Conservation (phyloP, 1,140 invertebrate species). For the Latrodectus geometricus region DNA sequence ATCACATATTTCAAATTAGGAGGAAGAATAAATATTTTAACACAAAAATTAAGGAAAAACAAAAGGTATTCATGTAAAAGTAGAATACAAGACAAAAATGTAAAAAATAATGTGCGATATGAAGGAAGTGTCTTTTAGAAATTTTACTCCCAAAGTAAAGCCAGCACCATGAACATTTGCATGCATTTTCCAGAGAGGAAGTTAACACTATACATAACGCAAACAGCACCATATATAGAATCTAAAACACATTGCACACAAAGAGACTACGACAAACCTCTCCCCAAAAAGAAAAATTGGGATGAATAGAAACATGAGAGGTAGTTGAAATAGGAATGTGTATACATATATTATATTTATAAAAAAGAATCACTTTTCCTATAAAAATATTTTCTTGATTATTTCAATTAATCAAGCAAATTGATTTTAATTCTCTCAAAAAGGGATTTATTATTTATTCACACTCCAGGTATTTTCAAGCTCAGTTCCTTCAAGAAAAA, state of each 20-base stretch:
- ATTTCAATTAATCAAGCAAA: constrained; percentile 41
- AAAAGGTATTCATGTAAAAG: too few relatives aligned
- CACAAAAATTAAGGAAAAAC: too few relatives aligned
- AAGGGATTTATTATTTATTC: constrained; percentile 28
- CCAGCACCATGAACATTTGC: constrained; percentile 53
- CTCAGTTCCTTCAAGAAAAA: constrained; percentile 58
- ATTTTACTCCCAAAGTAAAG: not conserved
- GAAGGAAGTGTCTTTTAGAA: not conserved
- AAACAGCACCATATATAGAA: constrained; percentile 54
- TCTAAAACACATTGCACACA: constrained; percentile 55
- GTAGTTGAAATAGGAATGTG: constrained; percentile 62
- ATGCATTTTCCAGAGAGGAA: constrained; percentile 24
- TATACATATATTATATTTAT: constrained; percentile 55
- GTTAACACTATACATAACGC: constrained; percentile 43
- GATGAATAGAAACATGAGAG: constrained; percentile 33
- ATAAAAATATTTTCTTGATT: constrained; percentile 53
- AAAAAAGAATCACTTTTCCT: constrained; percentile 41
- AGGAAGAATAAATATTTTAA: too few relatives aligned
- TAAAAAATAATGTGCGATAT: too few relatives aligned
- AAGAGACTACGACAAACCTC: constrained; percentile 25
- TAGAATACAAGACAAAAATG: too few relatives aligned
- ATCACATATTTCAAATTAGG: too few relatives aligned
- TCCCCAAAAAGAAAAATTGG: not conserved
- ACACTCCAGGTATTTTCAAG: constrained; percentile 43
- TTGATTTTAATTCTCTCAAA: constrained; percentile 42